Evolutionary conservation across 2,888 invertebrate species (phyloP).

Genomic region (Trilocha varians): DNA sequence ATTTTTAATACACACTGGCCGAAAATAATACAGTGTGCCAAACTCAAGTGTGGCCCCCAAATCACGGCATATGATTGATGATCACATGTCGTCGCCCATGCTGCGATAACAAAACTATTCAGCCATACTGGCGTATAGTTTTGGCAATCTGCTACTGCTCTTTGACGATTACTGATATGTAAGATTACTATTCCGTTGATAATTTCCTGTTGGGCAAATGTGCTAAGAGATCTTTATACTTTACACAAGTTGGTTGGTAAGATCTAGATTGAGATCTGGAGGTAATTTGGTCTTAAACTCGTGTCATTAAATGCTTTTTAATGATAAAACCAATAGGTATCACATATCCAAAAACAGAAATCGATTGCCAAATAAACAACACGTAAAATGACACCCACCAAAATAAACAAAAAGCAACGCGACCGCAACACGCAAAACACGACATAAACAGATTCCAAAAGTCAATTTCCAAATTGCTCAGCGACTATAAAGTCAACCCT

Average conservation of each 20-base stretch:
- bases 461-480: slow-evolving; percentile 69
- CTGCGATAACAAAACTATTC: background rate
- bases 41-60: background rate
- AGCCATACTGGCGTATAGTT: background rate
- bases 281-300: too few species aligned
- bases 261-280: too few species aligned
- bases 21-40: background rate
- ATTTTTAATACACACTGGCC: too few species aligned
- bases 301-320: too few species aligned
- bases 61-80: background rate
- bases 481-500: slow-evolving; percentile 68
- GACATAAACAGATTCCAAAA: slow-evolving; percentile 63
- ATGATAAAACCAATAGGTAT: too few species aligned
- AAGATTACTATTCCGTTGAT: too few species aligned
- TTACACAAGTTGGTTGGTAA: too few species aligned
- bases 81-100: background rate
- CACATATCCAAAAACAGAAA: background rate
- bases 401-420: slow-evolving; percentile 44
- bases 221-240: too few species aligned
- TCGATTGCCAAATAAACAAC: slow-evolving; percentile 1
- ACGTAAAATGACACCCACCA: slow-evolving; percentile 42
- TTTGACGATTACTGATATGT: too few species aligned
- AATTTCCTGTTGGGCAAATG: too few species aligned
- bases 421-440: slow-evolving; percentile 50
- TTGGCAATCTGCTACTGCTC: too few species aligned